These are phyloP conservation scores for Hydra vulgaris DNA, from an alignment of 30 jellyfish, hydroid and myxozoan genomes.

Conservation along the genomic window DNA sequence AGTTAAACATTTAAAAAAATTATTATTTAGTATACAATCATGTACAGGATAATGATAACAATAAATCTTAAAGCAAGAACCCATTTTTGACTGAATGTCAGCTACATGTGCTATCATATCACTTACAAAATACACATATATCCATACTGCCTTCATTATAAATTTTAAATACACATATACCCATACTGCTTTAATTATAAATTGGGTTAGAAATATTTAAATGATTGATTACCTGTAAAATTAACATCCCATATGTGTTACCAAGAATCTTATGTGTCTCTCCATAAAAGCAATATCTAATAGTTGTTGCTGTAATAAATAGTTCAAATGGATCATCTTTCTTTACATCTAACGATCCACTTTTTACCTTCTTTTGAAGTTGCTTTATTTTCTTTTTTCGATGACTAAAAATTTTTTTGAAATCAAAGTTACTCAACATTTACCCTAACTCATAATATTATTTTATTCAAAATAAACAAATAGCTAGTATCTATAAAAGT, in stretches of 20 bases:
- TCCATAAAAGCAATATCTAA: conserved; percentile 74
- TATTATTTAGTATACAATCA: too few relatives aligned
- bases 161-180: too few relatives aligned
- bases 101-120: too few relatives aligned
- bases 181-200: too few relatives aligned
- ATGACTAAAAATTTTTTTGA: conserved; percentile 55
- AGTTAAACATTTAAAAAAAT: too few relatives aligned
- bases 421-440: too few relatives aligned
- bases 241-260: conserved; percentile 92
- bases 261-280: conserved; percentile 96
- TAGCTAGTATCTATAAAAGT: not conserved
- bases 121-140: too few relatives aligned
- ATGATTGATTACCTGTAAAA: conserved; percentile 49
- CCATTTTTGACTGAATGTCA: too few relatives aligned
- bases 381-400: conserved; percentile 90
- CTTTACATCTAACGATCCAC: conserved; percentile 83
- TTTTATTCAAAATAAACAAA: not conserved
- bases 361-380: conserved; percentile 67
- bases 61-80: too few relatives aligned
- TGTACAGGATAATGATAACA: too few relatives aligned
- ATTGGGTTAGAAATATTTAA: not conserved
- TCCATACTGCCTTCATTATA: too few relatives aligned
- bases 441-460: not conserved
- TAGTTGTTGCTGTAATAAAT: conserved; percentile 82
- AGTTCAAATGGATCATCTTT: conserved; percentile 92